phyloP scores from a whole-genome alignment of 1,140 invertebrate species.

The Bombus balteatus region DNA sequence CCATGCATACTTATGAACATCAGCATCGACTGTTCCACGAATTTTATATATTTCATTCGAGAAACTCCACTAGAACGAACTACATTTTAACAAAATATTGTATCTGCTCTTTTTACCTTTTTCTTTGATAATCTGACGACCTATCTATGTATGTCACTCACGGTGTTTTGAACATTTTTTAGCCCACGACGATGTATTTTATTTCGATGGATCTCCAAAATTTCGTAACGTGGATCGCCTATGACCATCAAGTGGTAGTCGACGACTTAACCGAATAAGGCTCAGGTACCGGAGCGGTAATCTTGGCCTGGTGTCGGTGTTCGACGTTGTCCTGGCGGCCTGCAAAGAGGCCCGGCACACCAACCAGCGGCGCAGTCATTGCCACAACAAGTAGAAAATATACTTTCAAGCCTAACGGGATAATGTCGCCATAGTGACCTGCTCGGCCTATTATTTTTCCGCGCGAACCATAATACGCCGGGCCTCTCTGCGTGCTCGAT shows the following conservation, averaged over 20 bases:
- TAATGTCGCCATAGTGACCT: conserved; percentile 72
- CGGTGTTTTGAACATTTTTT: too few species aligned
- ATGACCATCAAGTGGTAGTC: conserved; percentile 33
- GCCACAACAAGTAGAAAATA: conserved; percentile 71
- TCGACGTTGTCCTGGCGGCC: conserved; percentile 39
- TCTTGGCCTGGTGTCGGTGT: conserved; percentile 36
- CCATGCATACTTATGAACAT: background rate
- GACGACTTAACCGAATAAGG: conserved; percentile 63
- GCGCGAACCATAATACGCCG: conserved; percentile 58
- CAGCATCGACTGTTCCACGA: accelerated
- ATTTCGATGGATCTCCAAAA: too few species aligned
- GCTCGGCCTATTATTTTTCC: conserved; percentile 67
- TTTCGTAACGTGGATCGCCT: background rate
- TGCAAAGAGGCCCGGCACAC: conserved; percentile 36
- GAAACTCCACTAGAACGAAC: too few species aligned
- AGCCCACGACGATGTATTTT: too few species aligned
- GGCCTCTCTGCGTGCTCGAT: conserved; percentile 40
- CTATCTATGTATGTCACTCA: too few species aligned
- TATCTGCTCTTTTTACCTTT: too few species aligned
- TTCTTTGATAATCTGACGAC: too few species aligned
- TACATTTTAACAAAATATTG: too few species aligned
- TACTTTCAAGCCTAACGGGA: conserved; percentile 72
- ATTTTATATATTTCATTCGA: too few species aligned
- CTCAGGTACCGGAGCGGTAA: conserved; percentile 60
- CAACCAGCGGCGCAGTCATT: conserved; percentile 56